Conservation (phyloP, 1,140 invertebrate genomes). For the Paracyclopina nana region DNA sequence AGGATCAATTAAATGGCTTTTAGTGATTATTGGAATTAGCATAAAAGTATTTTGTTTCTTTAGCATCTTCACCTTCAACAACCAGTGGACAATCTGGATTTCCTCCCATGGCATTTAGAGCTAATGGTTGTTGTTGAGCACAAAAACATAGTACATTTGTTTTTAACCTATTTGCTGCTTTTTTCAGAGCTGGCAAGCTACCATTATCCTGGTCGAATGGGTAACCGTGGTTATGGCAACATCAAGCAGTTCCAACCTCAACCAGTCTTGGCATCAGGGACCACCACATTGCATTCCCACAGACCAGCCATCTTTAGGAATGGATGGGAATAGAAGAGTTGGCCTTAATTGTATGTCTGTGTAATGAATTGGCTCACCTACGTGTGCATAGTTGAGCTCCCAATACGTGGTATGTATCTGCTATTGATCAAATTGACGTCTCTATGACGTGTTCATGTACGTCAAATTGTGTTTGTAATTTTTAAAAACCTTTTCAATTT, state of each 20-base stretch:
- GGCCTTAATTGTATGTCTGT: too few species aligned
- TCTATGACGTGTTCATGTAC: too few species aligned
- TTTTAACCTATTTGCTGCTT: background rate
- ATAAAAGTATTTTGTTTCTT: background rate
- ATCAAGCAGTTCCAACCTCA: background rate
- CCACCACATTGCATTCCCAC: background rate
- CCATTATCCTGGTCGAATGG: slow-evolving; percentile 13
- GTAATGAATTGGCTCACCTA: too few species aligned
- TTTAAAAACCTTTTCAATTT: too few species aligned
- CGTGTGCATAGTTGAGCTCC: too few species aligned
- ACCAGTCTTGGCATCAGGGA: too few species aligned
- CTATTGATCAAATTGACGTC: too few species aligned
- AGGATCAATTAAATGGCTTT: too few species aligned
- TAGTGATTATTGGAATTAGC: background rate
- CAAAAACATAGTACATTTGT: background rate
- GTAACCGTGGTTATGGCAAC: slow-evolving; percentile 5
- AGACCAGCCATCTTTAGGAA: slow-evolving; percentile 1
- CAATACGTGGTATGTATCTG: too few species aligned
- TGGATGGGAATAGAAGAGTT: slow-evolving; percentile 2
- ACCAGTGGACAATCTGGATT: background rate
- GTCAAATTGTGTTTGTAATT: too few species aligned
- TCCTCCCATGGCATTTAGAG: background rate
- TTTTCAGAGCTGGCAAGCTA: slow-evolving; percentile 9
- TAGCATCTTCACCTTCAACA: too few species aligned
- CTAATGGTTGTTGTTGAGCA: background rate